These are phyloP conservation scores for Microtus agrestis DNA, from an alignment of 2,797 vertebrate genomes.

Conservation along the genomic window DNA sequence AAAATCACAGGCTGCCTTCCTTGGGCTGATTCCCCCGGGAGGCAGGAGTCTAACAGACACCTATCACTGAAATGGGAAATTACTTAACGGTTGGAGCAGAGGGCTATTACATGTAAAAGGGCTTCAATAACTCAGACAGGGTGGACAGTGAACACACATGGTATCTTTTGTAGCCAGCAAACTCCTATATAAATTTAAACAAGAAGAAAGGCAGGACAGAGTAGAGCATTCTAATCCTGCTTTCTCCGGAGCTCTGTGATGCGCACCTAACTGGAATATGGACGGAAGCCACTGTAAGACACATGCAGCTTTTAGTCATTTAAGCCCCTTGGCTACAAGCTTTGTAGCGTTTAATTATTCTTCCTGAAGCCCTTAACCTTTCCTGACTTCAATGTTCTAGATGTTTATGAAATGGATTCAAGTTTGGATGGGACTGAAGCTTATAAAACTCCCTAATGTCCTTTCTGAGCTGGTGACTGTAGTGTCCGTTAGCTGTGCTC, in stretches of 20 bases:
- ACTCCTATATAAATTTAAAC: not conserved
- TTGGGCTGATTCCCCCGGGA: not conserved
- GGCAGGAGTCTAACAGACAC: not conserved
- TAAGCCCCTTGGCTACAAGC: not conserved
- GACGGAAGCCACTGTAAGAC: not conserved
- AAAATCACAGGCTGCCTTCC: not conserved
- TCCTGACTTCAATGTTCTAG: not conserved
- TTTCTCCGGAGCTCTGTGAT: not conserved
- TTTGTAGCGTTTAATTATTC: not conserved
- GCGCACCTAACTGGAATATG: not conserved
- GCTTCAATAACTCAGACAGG: not conserved
- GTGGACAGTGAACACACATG: not conserved
- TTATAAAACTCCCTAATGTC: fast-evolving
- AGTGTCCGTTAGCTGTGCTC: not conserved
- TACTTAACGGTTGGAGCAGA: not conserved
- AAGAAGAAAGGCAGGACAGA: not conserved
- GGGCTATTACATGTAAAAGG: not conserved
- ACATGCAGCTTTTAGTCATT: not conserved
- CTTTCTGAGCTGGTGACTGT: not conserved
- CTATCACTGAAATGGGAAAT: not conserved
- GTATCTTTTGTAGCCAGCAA: not conserved
- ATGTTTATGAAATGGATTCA: not conserved
- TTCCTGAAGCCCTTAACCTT: constrained; percentile 3
- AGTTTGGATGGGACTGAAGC: not conserved
- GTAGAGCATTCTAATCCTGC: not conserved